Evolutionary conservation across 2,888 invertebrate species (phyloP), one percentile per base, ranked within the genome.

Genomic region (Epinotia bilunana): DNA sequence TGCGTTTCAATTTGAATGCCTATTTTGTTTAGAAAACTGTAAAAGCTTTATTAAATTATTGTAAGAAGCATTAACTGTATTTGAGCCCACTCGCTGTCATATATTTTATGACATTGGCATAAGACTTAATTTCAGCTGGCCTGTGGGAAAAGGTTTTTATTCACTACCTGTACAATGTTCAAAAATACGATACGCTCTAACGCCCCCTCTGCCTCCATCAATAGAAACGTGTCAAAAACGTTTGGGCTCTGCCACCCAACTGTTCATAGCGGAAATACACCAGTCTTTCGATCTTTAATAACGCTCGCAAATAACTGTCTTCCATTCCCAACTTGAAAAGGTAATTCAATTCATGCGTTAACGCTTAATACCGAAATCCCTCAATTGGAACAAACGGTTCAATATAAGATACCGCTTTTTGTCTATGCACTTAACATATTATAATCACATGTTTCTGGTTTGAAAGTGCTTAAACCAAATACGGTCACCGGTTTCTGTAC

Each of bases 331-430:
- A 72, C 72, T 78, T 80, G 77, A 80, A 82, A 80, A 83, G 83
- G 82, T 84, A 77, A 79, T 81, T 78, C 81, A 46, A 86, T 84
- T 86, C 87, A 87, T 86, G 83, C 84, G 81, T 84, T 85, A 84
- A 80, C 81, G 78, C 81, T 80, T 20, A 83, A 83, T 80, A 79
- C 79, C 78, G 78, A 82, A 83, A 84, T 79, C 81, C 78, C 81
- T 84, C 82, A 85, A 88, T 86, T 86, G 83, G 80, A 84, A 79
- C 81, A 85, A 87, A 85, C 86, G 84, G 84, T 85, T 80, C 81
- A 78, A 78, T 81, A 82, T 79, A 82, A 67, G 13, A 43, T 65
- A 84, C 83, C 81, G 84, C 84, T 87, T 84, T 80, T 79, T 79
- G 72, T 58, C 28, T 28, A 73, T 33, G 58, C 76, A 75, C 77